phyloP scores from a whole-genome alignment of 2,113 vertebrate genomes.

The Hemiscyllium ocellatum region DNA sequence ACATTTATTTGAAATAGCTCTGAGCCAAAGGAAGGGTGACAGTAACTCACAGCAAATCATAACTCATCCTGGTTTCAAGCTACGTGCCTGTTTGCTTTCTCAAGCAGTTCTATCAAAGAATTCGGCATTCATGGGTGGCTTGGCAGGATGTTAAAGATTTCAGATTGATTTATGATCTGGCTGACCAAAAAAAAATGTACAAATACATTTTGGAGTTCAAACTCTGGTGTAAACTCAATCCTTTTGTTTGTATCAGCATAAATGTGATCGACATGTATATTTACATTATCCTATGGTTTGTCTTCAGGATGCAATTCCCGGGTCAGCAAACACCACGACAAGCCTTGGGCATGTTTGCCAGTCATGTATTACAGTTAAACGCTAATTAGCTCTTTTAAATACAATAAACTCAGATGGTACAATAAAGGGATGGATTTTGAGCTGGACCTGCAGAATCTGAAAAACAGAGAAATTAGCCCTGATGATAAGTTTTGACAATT shows the following conservation, averaged over 20 bases:
- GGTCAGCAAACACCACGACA: neutral
- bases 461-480: neutral
- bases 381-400: neutral
- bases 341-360: neutral
- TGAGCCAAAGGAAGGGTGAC: neutral
- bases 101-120: neutral
- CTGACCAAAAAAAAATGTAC: neutral
- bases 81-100: neutral
- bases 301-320: neutral
- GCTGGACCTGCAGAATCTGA: neutral
- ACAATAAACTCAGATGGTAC: neutral
- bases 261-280: neutral
- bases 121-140: neutral
- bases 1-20: slow-evolving; percentile 4
- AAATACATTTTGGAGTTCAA: neutral
- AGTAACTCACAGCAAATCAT: neutral
- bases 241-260: neutral
- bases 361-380: neutral
- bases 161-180: neutral
- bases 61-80: neutral
- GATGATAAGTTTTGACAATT: neutral
- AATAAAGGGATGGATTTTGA: neutral
- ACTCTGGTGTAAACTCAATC: neutral
- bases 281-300: neutral
- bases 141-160: neutral